Conservation (phyloP, 2,113 vertebrate genomes). For the Pygoscelis adeliae region DNA sequence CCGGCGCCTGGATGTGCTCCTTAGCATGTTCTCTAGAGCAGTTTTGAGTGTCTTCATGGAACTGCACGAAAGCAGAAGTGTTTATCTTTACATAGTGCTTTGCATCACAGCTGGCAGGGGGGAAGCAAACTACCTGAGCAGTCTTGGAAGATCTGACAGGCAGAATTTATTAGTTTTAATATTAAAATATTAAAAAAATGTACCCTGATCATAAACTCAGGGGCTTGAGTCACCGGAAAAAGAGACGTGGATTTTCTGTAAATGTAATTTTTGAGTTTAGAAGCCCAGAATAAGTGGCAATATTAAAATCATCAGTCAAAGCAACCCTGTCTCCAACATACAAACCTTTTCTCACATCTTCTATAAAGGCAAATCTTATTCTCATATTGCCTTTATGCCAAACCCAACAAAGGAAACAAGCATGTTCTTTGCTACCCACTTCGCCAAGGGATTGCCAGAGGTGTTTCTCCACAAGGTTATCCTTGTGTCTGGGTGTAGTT, state of each 20-base stretch:
- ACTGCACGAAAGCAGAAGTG: neutral
- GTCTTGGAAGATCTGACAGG: neutral
- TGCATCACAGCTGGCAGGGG: neutral
- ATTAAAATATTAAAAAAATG: neutral
- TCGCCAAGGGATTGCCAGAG: neutral
- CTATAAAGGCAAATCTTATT: neutral
- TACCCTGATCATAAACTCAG: neutral
- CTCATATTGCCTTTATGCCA: neutral
- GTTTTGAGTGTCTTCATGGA: neutral
- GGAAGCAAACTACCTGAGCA: neutral
- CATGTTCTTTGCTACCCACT: neutral
- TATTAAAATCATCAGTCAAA: slow-evolving; percentile 65
- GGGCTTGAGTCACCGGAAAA: neutral
- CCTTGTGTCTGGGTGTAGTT: neutral
- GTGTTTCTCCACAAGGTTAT: neutral
- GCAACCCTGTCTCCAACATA: neutral
- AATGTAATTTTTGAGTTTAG: slow-evolving; percentile 4
- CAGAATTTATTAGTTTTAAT: slow-evolving; percentile 52
- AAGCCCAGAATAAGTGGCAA: neutral
- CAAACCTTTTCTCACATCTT: neutral
- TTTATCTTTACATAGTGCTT: neutral
- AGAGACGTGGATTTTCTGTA: neutral
- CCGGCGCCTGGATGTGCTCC: fast-evolving
- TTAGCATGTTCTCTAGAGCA: neutral
- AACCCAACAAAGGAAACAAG: neutral